Evolutionary conservation across 1,140 invertebrate genomes (phyloP), one percentile per base, ranked within the genome.

Genomic region (Cardiocondyla obscurior): DNA sequence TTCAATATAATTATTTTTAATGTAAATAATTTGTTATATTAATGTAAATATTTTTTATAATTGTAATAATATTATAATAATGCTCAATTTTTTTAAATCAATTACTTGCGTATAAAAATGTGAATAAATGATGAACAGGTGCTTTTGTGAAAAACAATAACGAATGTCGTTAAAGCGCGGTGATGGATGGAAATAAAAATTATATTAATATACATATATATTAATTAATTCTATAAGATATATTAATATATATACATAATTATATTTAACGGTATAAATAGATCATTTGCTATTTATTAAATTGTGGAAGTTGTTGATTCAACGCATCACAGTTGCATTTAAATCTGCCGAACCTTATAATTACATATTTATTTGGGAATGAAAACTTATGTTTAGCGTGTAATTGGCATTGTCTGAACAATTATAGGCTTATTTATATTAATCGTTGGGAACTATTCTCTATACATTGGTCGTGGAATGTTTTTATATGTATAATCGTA

Each of bases 251-350:
- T n/a, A n/a, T n/a, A n/a, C n/a, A n/a, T n/a, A n/a, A n/a, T n/a
- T n/a, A n/a, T 57, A 73, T 73, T 73, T 10, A 42, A 53, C 16
- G 33, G 42, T 12, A 73, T 58, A 60, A 39, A 55, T 72, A 72
- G 60, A 42, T 58, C 14, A 70, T 58, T 58, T 55, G 8, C 39
- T 60, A 44, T 60, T 74, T 74, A 58, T 74, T 74, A 60, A 46
- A 60, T 74, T 74, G 36, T 60, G 39, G 14, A 58, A 74, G 69
- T 72, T 55, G 33, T 55, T 14, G 22, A 36, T 25, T 55, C 25
- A 7, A 70, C n/a, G 49, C 67, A 70, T 70, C 70, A 74, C 70
- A 74, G 36, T 74, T 44, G 10, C n/a, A 58, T 58, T 58, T 58
- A 74, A 74, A 46, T 74, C 22, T 46, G 46, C 16, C 19, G 12